Evolutionary conservation across 2,113 vertebrate genomes (phyloP), one percentile per base, ranked within the genome.

Genomic region (Protobothrops flavoviridis): DNA sequence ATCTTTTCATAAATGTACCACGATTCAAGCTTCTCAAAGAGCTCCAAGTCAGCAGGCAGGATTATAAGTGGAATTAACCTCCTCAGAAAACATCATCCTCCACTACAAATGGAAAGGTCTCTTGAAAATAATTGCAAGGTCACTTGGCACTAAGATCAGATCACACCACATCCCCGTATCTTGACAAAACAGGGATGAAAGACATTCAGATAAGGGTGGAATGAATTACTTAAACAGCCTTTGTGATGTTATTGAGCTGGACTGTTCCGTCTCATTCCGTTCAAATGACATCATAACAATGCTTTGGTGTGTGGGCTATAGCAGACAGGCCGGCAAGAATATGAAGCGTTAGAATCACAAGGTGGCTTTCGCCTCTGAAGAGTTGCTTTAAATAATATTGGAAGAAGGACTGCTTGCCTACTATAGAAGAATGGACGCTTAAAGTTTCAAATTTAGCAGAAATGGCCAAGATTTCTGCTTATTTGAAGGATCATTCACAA

Each of bases 151-250:
- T 56, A 43, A 91, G 50, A 87, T 59, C 55, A 91, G 55, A 86
- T 91, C 81, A 59, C 91, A 86, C 81, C n/a, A 55, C 57, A 43
- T 91, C 26, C 91, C 91, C 21, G 4, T 57, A 59, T 59, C 91
- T 45, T 43, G 74, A 91, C 86, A 91, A 86, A 59, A 91, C 29
- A 56, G 39, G n/a, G 81, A 91, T 91, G 81, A 91, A 91, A 91
- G 91, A 48, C 91, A 48, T 59, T 48, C 81, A 59, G 91, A 91
- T 91, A 91, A 91, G n/a, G 43, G 20, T 91, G 81, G 91, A 91
- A 91, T 91, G 55, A 91, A 29, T 48, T 20, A 39, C 81, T 91
- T 91, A 86, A 86, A 59, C 43, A n/a, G 39, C 26, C 91, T 85
- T 85, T 48, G 43, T 87, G 91, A 91, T 87, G 45, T 91, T 91